These are phyloP conservation scores for Crax fasciolata DNA, from an alignment of 2,797 vertebrate genomes.

Conservation along the genomic window DNA sequence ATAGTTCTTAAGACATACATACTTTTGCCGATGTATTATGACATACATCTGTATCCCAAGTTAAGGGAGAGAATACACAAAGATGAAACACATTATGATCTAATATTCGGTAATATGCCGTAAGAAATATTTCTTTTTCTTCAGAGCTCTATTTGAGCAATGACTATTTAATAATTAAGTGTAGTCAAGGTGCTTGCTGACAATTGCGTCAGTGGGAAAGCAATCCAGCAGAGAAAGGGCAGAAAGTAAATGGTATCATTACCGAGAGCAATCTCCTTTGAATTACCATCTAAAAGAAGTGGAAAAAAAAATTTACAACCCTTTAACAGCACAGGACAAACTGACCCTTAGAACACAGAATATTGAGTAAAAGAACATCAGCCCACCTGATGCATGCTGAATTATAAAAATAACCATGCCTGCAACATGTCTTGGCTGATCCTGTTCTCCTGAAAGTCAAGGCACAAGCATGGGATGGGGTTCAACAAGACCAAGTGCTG, in stretches of 20 bases:
- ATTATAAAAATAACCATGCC: not conserved
- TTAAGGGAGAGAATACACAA: not conserved
- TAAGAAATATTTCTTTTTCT: not conserved
- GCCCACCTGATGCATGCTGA: not conserved
- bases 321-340: not conserved
- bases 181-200: not conserved
- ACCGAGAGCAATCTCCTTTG: not conserved
- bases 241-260: conserved; percentile 29
- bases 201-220: not conserved
- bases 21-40: not conserved
- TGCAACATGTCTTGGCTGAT: not conserved
- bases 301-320: accelerated
- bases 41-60: not conserved
- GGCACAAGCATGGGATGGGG: not conserved
- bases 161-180: conserved; percentile 45
- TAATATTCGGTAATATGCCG: not conserved
- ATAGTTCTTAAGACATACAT: not conserved
- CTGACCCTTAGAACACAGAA: not conserved
- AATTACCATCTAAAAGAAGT: not conserved
- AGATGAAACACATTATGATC: not conserved
- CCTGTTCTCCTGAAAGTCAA: not conserved
- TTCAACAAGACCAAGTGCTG: too few relatives aligned
- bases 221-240: conserved; percentile 8
- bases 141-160: not conserved
- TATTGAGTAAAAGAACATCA: not conserved